These are phyloP conservation scores for Ailurus styani DNA, from an alignment of 2,113 vertebrate genomes.

Conservation along the genomic window DNA sequence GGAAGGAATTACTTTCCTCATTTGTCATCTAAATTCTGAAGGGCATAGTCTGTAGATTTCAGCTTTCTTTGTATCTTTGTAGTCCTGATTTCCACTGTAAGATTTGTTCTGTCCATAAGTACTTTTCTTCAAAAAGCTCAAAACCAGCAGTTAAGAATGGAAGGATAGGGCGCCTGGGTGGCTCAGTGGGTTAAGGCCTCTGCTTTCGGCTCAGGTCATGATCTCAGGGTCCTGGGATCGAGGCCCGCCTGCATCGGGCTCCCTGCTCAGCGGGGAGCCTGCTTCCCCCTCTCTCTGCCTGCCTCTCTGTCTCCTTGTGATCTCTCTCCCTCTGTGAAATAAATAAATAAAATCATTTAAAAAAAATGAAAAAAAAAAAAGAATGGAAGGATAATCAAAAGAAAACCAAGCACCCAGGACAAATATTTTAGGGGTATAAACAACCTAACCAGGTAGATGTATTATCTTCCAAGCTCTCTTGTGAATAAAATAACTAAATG, in stretches of 20 bases:
- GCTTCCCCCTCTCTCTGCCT: no score
- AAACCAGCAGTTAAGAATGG: no score
- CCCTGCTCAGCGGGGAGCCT: no score
- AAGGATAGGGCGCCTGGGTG: no score
- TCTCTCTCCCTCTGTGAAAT: no score
- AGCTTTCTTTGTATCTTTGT: not conserved
- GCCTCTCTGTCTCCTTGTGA: no score
- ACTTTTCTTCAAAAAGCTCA: constrained; percentile 34
- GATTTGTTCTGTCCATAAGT: not conserved
- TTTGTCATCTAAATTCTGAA: constrained; percentile 16
- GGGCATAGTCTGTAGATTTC: not conserved
- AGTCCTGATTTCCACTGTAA: not conserved
- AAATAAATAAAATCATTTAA: no score
- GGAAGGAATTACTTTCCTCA: not conserved
- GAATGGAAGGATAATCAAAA: not conserved
- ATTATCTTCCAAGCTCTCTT: not conserved
- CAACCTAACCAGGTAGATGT: not conserved
- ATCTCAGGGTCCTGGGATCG: no score
- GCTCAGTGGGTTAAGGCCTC: no score
- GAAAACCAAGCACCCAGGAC: not conserved
- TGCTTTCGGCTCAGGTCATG: no score
- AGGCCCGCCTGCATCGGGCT: no score
- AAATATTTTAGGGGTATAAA: not conserved
- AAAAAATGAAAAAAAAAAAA: not conserved
- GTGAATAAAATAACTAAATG: not conserved